These are phyloP conservation scores for Antheraea assamensis DNA, from an alignment of 2,888 invertebrate species.

Conservation along the genomic window DNA sequence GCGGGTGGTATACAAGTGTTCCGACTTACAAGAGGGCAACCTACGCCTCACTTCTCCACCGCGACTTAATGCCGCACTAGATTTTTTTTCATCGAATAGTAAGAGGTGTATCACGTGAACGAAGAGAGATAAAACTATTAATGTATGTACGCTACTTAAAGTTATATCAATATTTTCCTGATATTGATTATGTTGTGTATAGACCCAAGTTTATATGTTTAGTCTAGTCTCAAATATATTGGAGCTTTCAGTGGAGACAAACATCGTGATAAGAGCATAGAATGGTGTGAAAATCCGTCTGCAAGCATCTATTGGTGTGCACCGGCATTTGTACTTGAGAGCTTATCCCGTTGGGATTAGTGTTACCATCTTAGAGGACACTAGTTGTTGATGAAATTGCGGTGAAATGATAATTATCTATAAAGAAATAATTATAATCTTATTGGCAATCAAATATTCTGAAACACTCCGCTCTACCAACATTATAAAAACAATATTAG, in stretches of 20 bases:
- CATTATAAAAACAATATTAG: not conserved
- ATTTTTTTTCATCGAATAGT: conserved; percentile 69
- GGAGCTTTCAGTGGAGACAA: too few species aligned
- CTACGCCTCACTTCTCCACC: conserved; percentile 50
- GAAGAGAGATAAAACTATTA: conserved; percentile 14
- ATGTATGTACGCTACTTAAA: not conserved
- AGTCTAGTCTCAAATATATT: not conserved
- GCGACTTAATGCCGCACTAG: conserved; percentile 71
- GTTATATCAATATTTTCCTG: not conserved
- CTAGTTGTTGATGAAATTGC: too few species aligned
- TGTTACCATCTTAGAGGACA: too few species aligned
- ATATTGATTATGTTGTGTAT: not conserved
- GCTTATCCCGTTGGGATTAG: too few species aligned
- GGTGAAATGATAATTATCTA: too few species aligned
- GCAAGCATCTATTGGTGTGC: too few species aligned
- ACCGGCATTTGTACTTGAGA: too few species aligned
- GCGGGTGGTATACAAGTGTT: conserved; percentile 49
- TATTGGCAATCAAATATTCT: too few species aligned
- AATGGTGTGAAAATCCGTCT: too few species aligned
- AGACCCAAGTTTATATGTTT: not conserved
- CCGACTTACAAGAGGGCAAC: conserved; percentile 66
- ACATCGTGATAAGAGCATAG: too few species aligned
- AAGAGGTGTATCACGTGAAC: conserved; percentile 27
- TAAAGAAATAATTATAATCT: too few species aligned
- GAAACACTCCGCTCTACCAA: not conserved